Conservation (phyloP, 2,113 vertebrate genomes). For the Upupa epops region DNA sequence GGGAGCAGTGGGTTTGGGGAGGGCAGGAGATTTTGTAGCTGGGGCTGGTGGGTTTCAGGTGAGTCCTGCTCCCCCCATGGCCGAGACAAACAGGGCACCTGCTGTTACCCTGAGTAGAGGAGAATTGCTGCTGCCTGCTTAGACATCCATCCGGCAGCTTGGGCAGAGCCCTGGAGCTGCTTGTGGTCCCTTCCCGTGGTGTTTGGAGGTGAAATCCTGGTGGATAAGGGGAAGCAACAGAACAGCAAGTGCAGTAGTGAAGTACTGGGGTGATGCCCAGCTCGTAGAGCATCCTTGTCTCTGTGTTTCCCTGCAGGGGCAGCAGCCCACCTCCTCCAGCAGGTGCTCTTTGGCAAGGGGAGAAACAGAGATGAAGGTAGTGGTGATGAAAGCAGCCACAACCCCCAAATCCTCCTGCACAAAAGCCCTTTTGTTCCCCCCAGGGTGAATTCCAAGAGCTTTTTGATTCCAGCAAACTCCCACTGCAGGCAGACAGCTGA, state of each 20-base stretch:
- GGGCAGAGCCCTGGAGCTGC: fast-evolving
- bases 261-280: neutral
- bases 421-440: conserved; percentile 48
- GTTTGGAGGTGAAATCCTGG: neutral
- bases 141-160: fast-evolving
- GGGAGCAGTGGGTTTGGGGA: neutral
- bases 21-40: neutral
- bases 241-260: fast-evolving
- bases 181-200: fast-evolving
- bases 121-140: neutral
- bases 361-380: neutral
- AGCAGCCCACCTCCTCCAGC: neutral
- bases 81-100: neutral
- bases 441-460: conserved; percentile 42
- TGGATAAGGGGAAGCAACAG: neutral
- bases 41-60: neutral
- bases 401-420: conserved; percentile 41
- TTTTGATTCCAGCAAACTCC: conserved; percentile 38
- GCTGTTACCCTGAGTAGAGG: neutral
- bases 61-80: neutral
- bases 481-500: conserved; percentile 15
- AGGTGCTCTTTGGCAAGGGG: neutral
- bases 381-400: neutral
- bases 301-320: fast-evolving
- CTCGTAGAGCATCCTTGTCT: fast-evolving